Conservation (phyloP, 2,113 vertebrate species). For the Chinchilla lanigera region DNA sequence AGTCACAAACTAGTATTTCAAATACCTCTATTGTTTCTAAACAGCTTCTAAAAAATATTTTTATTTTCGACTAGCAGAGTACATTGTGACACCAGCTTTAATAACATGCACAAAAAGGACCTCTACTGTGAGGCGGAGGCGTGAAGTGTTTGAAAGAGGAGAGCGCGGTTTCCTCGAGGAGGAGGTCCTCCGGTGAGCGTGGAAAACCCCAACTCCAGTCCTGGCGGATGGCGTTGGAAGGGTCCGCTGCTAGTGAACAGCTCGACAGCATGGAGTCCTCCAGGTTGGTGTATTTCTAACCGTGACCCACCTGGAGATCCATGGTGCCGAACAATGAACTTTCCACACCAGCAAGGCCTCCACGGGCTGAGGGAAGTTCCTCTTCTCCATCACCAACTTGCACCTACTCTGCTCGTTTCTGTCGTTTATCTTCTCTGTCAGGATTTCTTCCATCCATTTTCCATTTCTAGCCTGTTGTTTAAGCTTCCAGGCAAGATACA, state of each 20-base stretch:
- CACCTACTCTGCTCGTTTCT: neutral
- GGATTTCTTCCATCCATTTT: neutral
- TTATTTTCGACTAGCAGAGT: neutral
- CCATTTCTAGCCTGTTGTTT: neutral
- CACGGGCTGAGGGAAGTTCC: conserved; percentile 62
- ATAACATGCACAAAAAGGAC: neutral
- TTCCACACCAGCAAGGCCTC: conserved; percentile 78
- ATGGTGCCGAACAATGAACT: conserved; percentile 90
- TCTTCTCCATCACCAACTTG: conserved; percentile 79
- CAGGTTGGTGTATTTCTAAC: conserved; percentile 90
- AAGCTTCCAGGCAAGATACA: neutral
- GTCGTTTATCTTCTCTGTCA: neutral
- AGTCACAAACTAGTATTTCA: neutral
- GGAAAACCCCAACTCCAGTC: conserved; percentile 50
- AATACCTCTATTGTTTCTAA: neutral
- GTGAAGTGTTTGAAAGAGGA: neutral
- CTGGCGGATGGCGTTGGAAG: conserved; percentile 70
- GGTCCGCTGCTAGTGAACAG: conserved; percentile 86
- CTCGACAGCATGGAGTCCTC: conserved; percentile 91
- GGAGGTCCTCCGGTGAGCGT: neutral
- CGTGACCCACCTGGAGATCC: conserved; percentile 92
- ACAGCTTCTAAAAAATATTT: neutral
- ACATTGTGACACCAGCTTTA: neutral
- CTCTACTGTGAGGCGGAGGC: neutral
- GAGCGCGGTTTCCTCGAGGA: neutral